A percentile compares a stretch with the other conserved stretches of the same genome.
Conservation (phyloP, 2,113 vertebrate species). For the Bufo gargarizans region DNA sequence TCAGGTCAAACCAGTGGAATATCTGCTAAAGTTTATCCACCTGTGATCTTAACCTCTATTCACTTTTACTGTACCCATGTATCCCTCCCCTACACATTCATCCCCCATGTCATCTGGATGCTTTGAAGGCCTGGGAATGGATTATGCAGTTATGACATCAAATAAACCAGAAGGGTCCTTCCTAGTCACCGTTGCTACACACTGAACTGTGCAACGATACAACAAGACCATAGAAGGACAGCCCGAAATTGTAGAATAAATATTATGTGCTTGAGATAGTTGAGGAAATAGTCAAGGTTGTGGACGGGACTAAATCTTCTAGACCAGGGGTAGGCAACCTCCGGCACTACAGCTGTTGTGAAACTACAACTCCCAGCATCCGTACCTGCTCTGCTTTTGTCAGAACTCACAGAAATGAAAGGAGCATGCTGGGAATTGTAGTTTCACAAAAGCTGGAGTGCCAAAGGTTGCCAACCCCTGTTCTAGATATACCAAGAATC, state of each 20-base stretch:
- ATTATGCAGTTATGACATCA: background rate
- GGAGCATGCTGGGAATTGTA: too few species aligned
- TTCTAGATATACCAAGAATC: background rate
- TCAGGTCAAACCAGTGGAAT: background rate
- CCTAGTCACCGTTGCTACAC: background rate
- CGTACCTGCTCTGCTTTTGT: too few species aligned
- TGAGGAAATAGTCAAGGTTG: background rate
- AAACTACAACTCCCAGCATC: too few species aligned
- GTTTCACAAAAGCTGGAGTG: too few species aligned
- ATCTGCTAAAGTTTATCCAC: background rate
- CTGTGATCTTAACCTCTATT: background rate
- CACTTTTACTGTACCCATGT: too few species aligned
- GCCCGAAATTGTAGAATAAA: conserved; percentile 30
- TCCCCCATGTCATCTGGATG: background rate
- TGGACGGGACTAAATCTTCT: background rate
- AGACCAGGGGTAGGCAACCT: too few species aligned
- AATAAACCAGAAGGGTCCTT: background rate
- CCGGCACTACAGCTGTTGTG: too few species aligned
- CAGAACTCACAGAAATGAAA: too few species aligned
- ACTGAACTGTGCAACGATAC: background rate
- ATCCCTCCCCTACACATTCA: background rate
- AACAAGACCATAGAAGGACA: conserved; percentile 30
- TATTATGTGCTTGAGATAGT: conserved; percentile 10
- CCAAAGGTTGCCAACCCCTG: too few species aligned
- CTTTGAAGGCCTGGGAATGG: background rate